Base-by-base conservation (phyloP, 1,140 invertebrate genomes). In the Cherax destructor region DNA sequence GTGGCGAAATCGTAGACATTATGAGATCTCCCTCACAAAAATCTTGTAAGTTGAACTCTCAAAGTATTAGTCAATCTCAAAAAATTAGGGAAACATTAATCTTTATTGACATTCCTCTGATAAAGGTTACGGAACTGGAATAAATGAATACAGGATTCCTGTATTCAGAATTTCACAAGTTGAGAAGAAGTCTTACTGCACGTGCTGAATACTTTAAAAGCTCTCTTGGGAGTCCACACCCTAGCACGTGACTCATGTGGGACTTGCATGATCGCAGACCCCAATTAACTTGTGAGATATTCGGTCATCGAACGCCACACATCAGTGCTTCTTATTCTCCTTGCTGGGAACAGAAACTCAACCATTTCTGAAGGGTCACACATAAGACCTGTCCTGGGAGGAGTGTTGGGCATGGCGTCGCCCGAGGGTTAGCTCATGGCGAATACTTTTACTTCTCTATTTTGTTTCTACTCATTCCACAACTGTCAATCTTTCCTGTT, bases 231-330 rank as follows among this genome's bases (percentile, higher is more conserved):
- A 79, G 69, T 41, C 30, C 24, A 41, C 49, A 76, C 85, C 56
- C 50, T n/a, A 77, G 85, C 72, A 87, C 50, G 76, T 87, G 85
- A 79, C 56, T 78, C 50, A 41, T 47, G 16, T 30, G 52, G 80
- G 49, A 41, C 76, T 61, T 50, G 85, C 85, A 87, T 87, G 85
- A 87, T 87, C 41, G 72, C 24, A 59, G 56, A 78, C 85, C 65
- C 65, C 69, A 77, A 77, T 86, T 86, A 77, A 74, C 83, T 86
- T 24, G 52, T 87, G 85, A 87, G 85, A 87, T 87, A 87, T 78
- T 59, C 52, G 76, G 85, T 41, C 84, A 77, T 61, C 85, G 74
- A 78, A 52, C 85, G 76, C 85, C 76, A 24, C 85, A 87, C 85
- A 30, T 21, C 50, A 30, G 52, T 30, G 11, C 13, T 59, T 59